Percentiles rank a stretch among this genome's conserved stretches.
phyloP scores from a whole-genome alignment of 2,888 invertebrate species.

The Linnaemya vulpina region DNA sequence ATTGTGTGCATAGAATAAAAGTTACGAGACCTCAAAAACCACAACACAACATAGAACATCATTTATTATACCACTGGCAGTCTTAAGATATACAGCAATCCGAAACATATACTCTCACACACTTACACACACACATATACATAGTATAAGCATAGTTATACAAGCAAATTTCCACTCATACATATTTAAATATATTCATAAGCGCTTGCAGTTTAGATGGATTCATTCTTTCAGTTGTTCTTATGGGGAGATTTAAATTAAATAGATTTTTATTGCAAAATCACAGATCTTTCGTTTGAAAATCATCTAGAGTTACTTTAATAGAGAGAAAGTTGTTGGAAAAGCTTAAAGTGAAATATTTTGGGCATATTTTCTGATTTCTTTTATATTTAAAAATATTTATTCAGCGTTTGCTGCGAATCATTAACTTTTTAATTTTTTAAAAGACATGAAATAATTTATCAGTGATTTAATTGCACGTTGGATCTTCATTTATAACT shows the following conservation, averaged over 20 bases:
- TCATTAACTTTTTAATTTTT: no score
- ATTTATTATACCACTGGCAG: slow-evolving; percentile 71
- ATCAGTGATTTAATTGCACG: no score
- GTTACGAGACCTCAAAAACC: slow-evolving; percentile 71
- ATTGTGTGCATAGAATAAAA: slow-evolving; percentile 64
- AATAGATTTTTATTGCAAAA: slow-evolving; percentile 3
- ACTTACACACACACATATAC: background rate
- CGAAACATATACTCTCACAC: background rate
- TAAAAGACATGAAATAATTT: no score
- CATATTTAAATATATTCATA: slow-evolving; percentile 16
- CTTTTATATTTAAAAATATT: no score
- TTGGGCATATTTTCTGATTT: no score
- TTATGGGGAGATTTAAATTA: slow-evolving; percentile 24
- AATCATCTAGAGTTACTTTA: background rate
- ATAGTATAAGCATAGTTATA: background rate
- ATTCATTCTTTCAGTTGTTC: slow-evolving; percentile 5
- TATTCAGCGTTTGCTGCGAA: no score
- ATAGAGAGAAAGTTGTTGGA: background rate
- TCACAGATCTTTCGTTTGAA: slow-evolving; percentile 1
- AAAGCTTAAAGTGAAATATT: no score
- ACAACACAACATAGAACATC: slow-evolving; percentile 72
- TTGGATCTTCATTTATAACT: no score
- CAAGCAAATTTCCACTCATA: background rate
- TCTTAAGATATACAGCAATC: slow-evolving; percentile 52
- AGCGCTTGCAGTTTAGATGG: background rate